These are phyloP conservation scores for Petrocephalus zakoni DNA, from an alignment of 2,113 vertebrate genomes.

Conservation along the genomic window DNA sequence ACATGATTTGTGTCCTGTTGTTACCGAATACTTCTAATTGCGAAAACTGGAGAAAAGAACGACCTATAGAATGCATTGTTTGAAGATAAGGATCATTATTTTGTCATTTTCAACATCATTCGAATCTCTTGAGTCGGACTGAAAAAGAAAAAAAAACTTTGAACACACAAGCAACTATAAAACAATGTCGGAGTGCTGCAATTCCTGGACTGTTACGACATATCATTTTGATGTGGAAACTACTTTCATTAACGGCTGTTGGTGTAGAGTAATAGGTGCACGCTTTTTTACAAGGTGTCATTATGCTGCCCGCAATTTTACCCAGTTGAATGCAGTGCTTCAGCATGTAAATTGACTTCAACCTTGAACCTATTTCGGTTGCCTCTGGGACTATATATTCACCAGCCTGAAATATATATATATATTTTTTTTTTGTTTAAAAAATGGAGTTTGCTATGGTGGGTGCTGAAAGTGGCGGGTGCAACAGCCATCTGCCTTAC, in stretches of 20 bases:
- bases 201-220: background rate
- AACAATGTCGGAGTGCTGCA: background rate
- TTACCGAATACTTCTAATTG: background rate
- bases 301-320: background rate
- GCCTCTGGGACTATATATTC: conserved; percentile 15
- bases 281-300: background rate
- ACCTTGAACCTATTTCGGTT: background rate
- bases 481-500: conserved; percentile 91
- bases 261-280: conserved; percentile 20
- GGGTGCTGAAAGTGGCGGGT: conserved; percentile 86
- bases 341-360: background rate
- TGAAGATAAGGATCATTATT: conserved; percentile 6
- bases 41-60: background rate
- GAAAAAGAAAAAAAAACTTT: background rate
- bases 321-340: background rate
- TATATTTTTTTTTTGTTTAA: background rate
- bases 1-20: background rate
- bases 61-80: background rate
- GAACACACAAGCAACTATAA: background rate
- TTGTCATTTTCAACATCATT: background rate
- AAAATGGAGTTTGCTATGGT: conserved; percentile 98
- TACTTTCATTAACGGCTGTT: background rate
- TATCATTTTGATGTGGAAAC: background rate
- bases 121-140: conserved; percentile 3
- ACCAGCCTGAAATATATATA: conserved; percentile 26